Percentiles rank a stretch among this genome's conserved stretches.
phyloP scores from a whole-genome alignment of 2,888 invertebrate species.

The Cheilosia variabilis region DNA sequence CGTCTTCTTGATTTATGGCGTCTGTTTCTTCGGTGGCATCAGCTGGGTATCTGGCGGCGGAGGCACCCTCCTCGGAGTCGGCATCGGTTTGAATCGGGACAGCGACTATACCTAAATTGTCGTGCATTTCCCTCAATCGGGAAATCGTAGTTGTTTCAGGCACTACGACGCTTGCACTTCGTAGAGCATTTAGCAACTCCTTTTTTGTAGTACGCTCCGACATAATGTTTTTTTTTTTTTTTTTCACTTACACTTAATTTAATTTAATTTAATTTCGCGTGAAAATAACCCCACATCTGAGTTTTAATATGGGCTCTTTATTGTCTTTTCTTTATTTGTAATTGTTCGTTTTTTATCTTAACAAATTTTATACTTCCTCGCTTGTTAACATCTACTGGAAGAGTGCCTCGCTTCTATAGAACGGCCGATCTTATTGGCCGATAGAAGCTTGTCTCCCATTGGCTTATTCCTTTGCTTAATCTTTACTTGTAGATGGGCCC shows the following conservation, averaged over 20 bases:
- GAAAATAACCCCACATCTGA: too few species aligned
- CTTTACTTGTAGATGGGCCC: too few species aligned
- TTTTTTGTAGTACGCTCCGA: slow-evolving; percentile 1
- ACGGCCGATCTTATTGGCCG: too few species aligned
- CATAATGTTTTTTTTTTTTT: slow-evolving; percentile 13
- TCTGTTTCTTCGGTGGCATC: slow-evolving; percentile 2
- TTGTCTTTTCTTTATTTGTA: too few species aligned
- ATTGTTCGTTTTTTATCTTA: too few species aligned
- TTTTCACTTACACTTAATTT: too few species aligned
- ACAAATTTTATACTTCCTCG: too few species aligned
- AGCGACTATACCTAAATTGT: neutral
- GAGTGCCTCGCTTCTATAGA: too few species aligned
- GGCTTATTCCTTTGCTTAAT: too few species aligned
- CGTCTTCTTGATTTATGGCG: neutral
- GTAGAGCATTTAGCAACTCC: slow-evolving; percentile 11
- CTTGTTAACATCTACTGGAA: too few species aligned
- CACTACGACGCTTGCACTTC: slow-evolving; percentile 14
- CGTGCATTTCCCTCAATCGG: slow-evolving; percentile 24
- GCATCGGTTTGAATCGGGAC: neutral
- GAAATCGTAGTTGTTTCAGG: slow-evolving; percentile 3
- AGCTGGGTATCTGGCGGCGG: neutral
- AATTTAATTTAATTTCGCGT: too few species aligned
- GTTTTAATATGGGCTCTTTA: neutral
- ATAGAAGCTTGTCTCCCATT: too few species aligned
- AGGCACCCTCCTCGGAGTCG: neutral